Evolutionary conservation across 2,113 vertebrate genomes (phyloP).

Genomic region (Eolophus roseicapilla): DNA sequence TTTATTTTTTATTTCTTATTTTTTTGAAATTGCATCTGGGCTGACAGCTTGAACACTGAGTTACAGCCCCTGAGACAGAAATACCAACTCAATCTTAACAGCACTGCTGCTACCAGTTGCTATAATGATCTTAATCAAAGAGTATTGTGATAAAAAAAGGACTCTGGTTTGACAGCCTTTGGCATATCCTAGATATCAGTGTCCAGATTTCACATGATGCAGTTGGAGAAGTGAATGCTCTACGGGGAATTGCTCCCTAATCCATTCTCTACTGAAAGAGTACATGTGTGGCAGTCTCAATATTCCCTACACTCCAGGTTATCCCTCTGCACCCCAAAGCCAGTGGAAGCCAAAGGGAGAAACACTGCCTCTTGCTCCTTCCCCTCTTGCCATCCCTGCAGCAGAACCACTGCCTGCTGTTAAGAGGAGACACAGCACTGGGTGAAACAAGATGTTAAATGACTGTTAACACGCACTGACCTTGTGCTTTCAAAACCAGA

Average conservation of each 20-base stretch:
- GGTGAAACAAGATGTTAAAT: neutral
- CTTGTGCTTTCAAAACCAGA: rapidly evolving
- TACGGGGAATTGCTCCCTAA: rapidly evolving
- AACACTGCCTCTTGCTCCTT: neutral
- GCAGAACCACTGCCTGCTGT: neutral
- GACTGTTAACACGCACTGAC: rapidly evolving
- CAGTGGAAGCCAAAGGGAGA: neutral
- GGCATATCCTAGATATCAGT: neutral
- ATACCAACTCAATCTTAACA: conserved; percentile 48
- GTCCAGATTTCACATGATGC: neutral
- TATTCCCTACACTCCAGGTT: neutral
- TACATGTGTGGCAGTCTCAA: neutral
- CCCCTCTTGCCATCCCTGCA: neutral
- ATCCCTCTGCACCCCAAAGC: neutral
- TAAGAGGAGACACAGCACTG: rapidly evolving
- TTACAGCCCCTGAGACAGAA: conserved; percentile 47
- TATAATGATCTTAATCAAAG: conserved; percentile 64
- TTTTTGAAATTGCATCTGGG: conserved; percentile 35
- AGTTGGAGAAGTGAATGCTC: neutral
- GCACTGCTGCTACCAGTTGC: conserved; percentile 50
- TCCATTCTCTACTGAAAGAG: neutral
- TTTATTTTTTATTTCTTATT: neutral
- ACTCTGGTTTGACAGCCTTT: conserved; percentile 2
- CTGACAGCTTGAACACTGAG: conserved; percentile 54
- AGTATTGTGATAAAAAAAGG: conserved; percentile 58